phyloP scores from a whole-genome alignment of 2,888 invertebrate species.

The Spicauda simplicius region DNA sequence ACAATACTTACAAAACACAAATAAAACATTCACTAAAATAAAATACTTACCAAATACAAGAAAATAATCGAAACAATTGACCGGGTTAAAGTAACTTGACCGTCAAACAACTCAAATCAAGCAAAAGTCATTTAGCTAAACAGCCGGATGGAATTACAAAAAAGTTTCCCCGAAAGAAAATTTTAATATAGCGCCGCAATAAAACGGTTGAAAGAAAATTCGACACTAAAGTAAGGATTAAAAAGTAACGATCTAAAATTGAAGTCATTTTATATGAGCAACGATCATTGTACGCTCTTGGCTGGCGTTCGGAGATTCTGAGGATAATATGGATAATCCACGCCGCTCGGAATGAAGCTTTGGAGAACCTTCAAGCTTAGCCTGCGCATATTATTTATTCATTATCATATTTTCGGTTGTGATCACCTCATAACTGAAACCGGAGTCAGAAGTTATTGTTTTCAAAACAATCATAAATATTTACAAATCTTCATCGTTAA shows the following conservation, averaged over 20 bases:
- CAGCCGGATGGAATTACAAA: constrained; percentile 43
- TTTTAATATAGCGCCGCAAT: constrained; percentile 48
- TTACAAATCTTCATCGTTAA: constrained; percentile 17
- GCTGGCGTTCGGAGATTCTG: constrained; percentile 72
- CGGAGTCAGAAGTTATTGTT: neutral
- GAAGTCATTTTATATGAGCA: constrained; percentile 69
- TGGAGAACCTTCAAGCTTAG: constrained; percentile 43
- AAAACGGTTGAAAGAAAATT: constrained; percentile 49
- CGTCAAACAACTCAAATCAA: constrained; percentile 34
- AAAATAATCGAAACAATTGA: constrained; percentile 22
- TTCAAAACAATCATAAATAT: constrained; percentile 39
- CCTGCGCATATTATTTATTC: constrained; percentile 33
- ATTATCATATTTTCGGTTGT: constrained; percentile 31
- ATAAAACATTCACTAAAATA: neutral
- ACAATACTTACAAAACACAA: no score
- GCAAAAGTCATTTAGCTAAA: constrained; percentile 42
- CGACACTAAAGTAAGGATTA: constrained; percentile 57
- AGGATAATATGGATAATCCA: constrained; percentile 79
- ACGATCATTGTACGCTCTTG: constrained; percentile 54
- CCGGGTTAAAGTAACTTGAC: constrained; percentile 16
- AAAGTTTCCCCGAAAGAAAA: constrained; percentile 45
- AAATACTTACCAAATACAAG: neutral
- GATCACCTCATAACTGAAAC: constrained; percentile 27
- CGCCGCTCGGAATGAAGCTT: constrained; percentile 70
- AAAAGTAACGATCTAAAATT: constrained; percentile 66